Percentiles rank a stretch among this genome's conserved stretches.
These are phyloP conservation scores for Capitella teleta DNA, from an alignment of 1,140 invertebrate species.

Conservation along the genomic window DNA sequence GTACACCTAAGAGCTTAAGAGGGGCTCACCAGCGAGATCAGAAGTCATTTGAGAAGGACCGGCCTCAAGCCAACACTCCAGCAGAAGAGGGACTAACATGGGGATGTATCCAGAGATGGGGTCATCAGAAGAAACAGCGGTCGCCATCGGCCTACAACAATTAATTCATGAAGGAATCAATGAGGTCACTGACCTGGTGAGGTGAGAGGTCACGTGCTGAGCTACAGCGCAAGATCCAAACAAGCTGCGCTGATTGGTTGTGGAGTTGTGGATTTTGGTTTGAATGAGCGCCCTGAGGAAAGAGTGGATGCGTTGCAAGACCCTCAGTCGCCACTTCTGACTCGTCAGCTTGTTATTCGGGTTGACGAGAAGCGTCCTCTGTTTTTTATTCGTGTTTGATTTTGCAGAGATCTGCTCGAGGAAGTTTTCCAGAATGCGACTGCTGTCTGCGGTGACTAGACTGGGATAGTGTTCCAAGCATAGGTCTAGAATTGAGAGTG, in stretches of 20 bases:
- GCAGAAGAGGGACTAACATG: conserved; percentile 22
- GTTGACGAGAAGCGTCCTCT: conserved; percentile 19
- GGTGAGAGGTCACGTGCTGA: neutral
- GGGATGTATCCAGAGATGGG: conserved; percentile 14
- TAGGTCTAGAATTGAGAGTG: conserved; percentile 57
- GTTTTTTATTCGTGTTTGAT: conserved; percentile 12
- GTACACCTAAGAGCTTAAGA: neutral
- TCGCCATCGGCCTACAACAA: neutral
- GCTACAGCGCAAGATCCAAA: neutral
- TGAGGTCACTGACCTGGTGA: neutral
- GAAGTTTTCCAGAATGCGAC: conserved; percentile 62
- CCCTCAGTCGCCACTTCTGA: conserved; percentile 25
- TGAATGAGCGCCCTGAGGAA: neutral
- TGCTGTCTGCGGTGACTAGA: conserved; percentile 52
- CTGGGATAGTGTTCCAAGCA: conserved; percentile 51
- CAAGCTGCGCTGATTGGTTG: neutral
- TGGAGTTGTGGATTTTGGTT: neutral
- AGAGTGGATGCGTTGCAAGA: conserved; percentile 16
- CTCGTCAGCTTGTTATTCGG: conserved; percentile 25
- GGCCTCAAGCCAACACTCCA: conserved; percentile 33
- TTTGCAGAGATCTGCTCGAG: conserved; percentile 56
- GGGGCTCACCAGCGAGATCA: neutral
- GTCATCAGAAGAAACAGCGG: neutral
- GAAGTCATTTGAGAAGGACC: conserved; percentile 4
- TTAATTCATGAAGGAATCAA: neutral